These are phyloP conservation scores for Margarornis squamiger DNA, from an alignment of 2,797 vertebrate species.

Conservation along the genomic window DNA sequence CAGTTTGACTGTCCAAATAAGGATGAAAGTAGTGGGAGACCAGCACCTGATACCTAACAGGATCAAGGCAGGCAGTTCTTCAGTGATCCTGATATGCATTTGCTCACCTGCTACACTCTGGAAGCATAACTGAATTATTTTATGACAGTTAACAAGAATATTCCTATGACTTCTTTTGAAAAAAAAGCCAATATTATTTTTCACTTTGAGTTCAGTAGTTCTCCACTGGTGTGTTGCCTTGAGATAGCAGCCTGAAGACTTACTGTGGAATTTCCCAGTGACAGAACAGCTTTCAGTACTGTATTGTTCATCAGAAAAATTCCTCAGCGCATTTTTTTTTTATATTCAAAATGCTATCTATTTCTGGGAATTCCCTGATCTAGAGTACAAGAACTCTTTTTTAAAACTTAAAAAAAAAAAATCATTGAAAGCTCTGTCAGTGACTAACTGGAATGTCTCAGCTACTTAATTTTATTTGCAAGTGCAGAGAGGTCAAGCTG, in stretches of 20 bases:
- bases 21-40: not conserved
- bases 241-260: not conserved
- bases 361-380: conserved; percentile 9
- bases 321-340: not conserved
- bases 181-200: conserved; percentile 13
- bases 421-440: not conserved
- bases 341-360: not conserved
- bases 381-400: conserved; percentile 12
- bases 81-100: not conserved
- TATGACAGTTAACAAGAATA: not conserved
- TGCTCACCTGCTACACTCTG: not conserved
- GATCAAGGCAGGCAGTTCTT: not conserved
- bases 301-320: not conserved
- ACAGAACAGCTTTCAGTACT: conserved; percentile 11
- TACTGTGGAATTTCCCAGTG: conserved; percentile 14
- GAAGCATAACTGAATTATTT: not conserved
- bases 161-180: not conserved
- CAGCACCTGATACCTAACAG: not conserved
- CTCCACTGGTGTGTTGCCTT: not conserved
- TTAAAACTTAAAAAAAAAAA: conserved; percentile 9
- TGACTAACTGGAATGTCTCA: conserved; percentile 17
- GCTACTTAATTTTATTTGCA: conserved; percentile 5
- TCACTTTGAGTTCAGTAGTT: not conserved
- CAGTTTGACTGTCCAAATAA: not conserved
- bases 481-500: not conserved